Base-by-base conservation (phyloP, 2,113 vertebrate species). In the Triplophysa rosa region DNA sequence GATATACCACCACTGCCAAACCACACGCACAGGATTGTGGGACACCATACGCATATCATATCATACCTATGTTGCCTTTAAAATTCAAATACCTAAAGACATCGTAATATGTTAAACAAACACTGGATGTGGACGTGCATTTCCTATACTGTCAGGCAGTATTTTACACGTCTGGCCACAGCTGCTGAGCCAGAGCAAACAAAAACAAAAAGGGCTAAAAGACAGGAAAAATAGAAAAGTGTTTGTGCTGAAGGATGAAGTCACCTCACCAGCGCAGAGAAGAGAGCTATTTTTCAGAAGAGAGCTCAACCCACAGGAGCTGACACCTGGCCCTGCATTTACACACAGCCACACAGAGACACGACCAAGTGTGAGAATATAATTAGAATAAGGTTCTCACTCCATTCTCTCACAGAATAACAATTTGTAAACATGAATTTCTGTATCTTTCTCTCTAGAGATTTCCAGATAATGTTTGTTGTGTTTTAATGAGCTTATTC, bases 281-380 rank as follows among this genome's bases (percentile, higher is more conserved):
- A 80, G 87, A 56, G 47, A 80, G 33, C 19, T 45, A n/a, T 54
- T 68, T 37, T 19, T 58, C 58, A 56, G 69, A 45, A 64, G 64
- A 33, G 19, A 75, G 16, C 26, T 72, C 65, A 74, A 81, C 80
- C 71, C 83, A 66, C 81, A 82, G 42, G 84, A 68, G 81, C 69
- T 85, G 69, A 77, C 75, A 80, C 63, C 6, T 59, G 42, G 52
- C 52, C 24, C 16, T 26, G 59, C 24, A 69, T 2, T 67, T 8
- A 59, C 26, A 59, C 26, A 47, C n/a, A 66, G 12, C 21, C 12
- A 66, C 59, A 59, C 62, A 74, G 12, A 65, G 2, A 19, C 33
- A 37, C 33, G 1, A 8, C 17, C 4, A 8, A 47, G 40, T 26
- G 16, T 23, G 21, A 62, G 21, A 74, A 13, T 62, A 62, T 45